Conservation (phyloP, 2,113 vertebrate genomes). For the Protobothrops mucrosquamatus region DNA sequence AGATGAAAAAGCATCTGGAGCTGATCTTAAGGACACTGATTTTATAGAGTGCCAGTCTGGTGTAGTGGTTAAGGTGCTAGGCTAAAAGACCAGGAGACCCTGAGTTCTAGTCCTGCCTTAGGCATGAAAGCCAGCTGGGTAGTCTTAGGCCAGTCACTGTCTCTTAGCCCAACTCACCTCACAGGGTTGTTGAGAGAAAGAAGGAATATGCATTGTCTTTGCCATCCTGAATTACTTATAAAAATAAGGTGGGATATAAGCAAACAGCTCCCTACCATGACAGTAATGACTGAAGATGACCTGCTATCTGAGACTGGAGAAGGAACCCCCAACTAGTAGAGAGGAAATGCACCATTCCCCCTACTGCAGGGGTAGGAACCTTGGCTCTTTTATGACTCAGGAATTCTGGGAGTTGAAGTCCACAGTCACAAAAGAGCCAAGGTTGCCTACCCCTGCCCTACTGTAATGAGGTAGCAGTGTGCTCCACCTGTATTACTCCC, state of each 20-base stretch:
- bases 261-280: not conserved
- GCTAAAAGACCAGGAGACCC: not conserved
- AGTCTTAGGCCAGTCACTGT: not conserved
- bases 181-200: not conserved
- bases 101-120: not conserved
- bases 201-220: not conserved
- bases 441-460: too few species aligned
- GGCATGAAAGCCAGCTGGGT: not conserved
- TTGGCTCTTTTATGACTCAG: too few species aligned
- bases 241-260: not conserved
- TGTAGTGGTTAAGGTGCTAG: not conserved
- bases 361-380: not conserved
- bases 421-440: too few species aligned
- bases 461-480: not conserved
- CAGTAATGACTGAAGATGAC: not conserved
- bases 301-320: not conserved
- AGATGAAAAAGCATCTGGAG: not conserved
- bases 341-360: not conserved
- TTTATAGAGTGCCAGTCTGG: not conserved
- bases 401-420: too few species aligned
- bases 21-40: not conserved
- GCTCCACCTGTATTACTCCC: not conserved
- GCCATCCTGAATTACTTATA: not conserved
- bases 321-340: not conserved
- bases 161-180: not conserved